These are phyloP conservation scores for Leptinotarsa juncta DNA, from an alignment of 2,888 invertebrate species.

Conservation along the genomic window DNA sequence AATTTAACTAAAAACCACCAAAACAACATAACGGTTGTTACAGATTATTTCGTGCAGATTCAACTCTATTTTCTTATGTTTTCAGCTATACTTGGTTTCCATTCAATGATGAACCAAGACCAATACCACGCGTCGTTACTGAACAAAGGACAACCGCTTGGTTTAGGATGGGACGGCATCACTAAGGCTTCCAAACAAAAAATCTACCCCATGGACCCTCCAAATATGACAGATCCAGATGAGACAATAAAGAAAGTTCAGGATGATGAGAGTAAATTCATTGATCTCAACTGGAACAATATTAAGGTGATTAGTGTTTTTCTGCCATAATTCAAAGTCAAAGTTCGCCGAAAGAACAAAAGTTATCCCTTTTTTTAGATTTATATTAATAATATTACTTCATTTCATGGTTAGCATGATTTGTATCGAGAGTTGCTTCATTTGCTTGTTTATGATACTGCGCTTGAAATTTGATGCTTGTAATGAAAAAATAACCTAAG, in stretches of 20 bases:
- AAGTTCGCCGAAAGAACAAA: no score
- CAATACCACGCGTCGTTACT: conserved; percentile 97
- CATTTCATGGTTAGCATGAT: no score
- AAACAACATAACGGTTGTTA: no score
- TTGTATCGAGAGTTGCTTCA: no score
- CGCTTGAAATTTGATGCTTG: no score
- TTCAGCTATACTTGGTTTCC: conserved; percentile 97
- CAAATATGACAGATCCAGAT: conserved; percentile 96
- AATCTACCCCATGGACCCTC: conserved; percentile 93
- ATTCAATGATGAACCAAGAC: conserved; percentile 99
- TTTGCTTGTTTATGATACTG: no score
- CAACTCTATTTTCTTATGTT: conserved; percentile 43
- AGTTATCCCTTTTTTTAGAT: no score
- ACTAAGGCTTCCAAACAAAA: conserved; percentile 94
- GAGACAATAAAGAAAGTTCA: conserved; percentile 90
- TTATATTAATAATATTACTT: no score
- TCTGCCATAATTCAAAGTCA: no score
- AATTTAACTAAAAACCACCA: no score
- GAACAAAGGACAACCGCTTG: conserved; percentile 91
- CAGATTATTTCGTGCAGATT: no score
- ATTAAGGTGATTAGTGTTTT: conserved; percentile 81
- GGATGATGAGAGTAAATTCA: conserved; percentile 87
- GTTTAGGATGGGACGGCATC: conserved; percentile 93
- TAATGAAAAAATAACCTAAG: no score
- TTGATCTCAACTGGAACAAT: conserved; percentile 98